Percentiles rank a stretch among this genome's conserved stretches.
Evolutionary conservation across 1,140 invertebrate species (phyloP).

Genomic region (Akabosia matsudoensis): DNA sequence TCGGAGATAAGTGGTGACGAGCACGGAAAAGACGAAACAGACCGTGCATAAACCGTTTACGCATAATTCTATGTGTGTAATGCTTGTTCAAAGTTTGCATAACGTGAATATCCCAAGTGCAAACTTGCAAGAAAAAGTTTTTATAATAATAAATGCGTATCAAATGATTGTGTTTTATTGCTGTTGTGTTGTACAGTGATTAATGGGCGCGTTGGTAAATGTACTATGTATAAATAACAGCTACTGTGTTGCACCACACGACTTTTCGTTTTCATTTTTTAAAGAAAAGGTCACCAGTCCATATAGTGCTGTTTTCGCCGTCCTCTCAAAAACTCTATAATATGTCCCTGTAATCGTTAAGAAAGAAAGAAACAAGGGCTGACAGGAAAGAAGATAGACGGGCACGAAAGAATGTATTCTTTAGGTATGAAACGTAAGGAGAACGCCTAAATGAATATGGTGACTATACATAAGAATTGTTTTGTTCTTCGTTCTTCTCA

Average conservation of each 20-base stretch:
- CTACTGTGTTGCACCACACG: background rate
- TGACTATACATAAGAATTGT: no score
- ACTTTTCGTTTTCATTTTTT: background rate
- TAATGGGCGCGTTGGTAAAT: conserved; percentile 12
- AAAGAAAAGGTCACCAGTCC: background rate
- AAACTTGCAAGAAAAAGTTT: background rate
- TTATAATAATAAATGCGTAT: background rate
- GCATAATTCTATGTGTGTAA: background rate
- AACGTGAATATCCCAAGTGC: background rate
- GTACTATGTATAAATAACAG: background rate
- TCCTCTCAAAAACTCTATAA: background rate
- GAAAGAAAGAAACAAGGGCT: background rate
- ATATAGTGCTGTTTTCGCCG: background rate
- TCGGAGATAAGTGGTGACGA: background rate
- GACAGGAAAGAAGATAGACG: background rate
- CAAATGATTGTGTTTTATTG: conserved; percentile 1
- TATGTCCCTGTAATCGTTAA: background rate
- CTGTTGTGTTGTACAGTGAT: conserved; percentile 5
- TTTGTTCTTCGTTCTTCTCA: background rate
- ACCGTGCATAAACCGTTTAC: background rate
- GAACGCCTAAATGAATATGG: background rate
- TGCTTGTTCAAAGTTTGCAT: background rate
- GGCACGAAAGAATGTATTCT: background rate
- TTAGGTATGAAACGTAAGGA: background rate
- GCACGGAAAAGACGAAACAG: background rate